A percentile compares a stretch with the other conserved stretches of the same genome.
Conservation (phyloP, 2,888 invertebrate species). For the Junonia oenone region DNA sequence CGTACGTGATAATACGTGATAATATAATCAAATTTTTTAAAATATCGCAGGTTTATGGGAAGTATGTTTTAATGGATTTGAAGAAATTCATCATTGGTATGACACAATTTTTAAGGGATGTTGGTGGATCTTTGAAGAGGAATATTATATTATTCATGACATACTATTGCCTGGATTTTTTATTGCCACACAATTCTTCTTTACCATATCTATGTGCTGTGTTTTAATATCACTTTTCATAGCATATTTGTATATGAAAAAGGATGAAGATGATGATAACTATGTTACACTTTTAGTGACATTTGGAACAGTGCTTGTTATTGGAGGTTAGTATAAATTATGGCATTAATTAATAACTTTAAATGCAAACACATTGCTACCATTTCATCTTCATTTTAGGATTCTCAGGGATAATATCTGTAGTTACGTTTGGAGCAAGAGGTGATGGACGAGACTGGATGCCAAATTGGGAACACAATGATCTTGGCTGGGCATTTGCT, state of each 20-base stretch:
- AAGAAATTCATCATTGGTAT: conserved; percentile 91
- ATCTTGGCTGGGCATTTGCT: conserved; percentile 96
- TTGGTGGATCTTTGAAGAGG: conserved; percentile 98
- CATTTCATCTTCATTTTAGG: conserved; percentile 65
- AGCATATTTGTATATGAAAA: conserved; percentile 85
- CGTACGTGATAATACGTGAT: not conserved
- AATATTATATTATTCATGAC: conserved; percentile 95
- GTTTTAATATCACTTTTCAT: conserved; percentile 87
- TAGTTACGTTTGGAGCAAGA: conserved; percentile 92
- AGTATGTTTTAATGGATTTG: conserved; percentile 93
- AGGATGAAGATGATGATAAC: conserved; percentile 87
- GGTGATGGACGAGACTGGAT: conserved; percentile 97
- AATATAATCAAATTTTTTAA: conserved; percentile 9
- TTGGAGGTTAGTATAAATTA: conserved; percentile 76
- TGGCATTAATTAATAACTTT: not conserved
- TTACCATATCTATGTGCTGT: conserved; percentile 91
- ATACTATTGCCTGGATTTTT: conserved; percentile 94
- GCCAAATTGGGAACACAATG: conserved; percentile 97
- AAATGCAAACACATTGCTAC: not conserved
- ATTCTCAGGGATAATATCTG: conserved; percentile 89
- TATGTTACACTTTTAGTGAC: conserved; percentile 86
- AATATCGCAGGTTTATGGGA: conserved; percentile 91
- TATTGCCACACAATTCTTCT: conserved; percentile 95
- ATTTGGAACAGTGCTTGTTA: conserved; percentile 84
- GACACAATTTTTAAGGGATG: conserved; percentile 91